Evolutionary conservation across 2,797 vertebrate species (phyloP).

Genomic region (Hydrolagus colliei): DNA sequence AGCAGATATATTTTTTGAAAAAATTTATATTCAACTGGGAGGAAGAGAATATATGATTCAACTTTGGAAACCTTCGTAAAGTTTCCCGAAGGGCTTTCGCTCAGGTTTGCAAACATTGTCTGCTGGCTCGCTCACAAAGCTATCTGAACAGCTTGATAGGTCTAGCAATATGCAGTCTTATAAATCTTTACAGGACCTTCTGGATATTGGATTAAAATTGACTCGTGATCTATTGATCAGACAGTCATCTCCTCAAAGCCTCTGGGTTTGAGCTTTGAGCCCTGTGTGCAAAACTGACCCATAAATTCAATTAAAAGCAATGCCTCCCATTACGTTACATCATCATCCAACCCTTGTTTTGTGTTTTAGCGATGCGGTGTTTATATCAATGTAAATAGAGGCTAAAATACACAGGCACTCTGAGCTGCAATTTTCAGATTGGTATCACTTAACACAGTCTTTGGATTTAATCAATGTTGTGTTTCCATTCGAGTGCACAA

Average conservation of each 20-base stretch:
- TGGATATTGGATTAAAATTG: background rate
- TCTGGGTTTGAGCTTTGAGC: no score
- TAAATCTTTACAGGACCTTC: background rate
- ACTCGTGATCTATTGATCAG: background rate
- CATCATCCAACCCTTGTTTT: no score
- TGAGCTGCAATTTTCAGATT: background rate
- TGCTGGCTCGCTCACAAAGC: background rate
- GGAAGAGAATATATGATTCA: background rate
- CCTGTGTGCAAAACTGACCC: no score
- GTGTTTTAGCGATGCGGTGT: no score
- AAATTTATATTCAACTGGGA: background rate
- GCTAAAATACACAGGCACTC: background rate
- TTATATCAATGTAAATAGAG: background rate
- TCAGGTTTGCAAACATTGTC: background rate
- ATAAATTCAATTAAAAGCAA: no score
- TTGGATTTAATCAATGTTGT: background rate
- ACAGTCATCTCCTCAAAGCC: background rate
- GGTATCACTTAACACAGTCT: background rate
- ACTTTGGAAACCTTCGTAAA: background rate
- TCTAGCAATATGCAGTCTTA: background rate
- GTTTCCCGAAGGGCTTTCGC: background rate
- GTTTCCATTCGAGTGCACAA: background rate
- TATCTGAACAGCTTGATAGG: background rate
- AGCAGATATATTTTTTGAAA: background rate
- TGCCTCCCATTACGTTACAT: no score